Base-by-base conservation (phyloP, 2,113 vertebrate genomes). In the Lagopus muta region DNA sequence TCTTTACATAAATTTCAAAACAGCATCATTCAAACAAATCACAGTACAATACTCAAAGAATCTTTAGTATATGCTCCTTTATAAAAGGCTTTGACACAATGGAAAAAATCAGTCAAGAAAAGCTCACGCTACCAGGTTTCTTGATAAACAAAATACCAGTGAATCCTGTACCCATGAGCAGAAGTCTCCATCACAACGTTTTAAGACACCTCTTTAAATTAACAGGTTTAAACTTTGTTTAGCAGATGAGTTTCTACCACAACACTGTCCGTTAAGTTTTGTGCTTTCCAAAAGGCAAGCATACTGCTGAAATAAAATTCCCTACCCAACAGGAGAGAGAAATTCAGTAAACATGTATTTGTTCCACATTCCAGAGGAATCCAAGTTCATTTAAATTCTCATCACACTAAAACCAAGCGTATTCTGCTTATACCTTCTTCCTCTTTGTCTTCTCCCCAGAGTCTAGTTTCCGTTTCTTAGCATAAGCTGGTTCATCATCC, bases 401-500 rank as follows among this genome's bases (percentile, higher is more conserved):
- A 10, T 76, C 47, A 73, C 32, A 80, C 83, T 42, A 88, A 79
- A 75, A 93, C 69, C 67, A 76, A 72, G 60, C 32, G 82, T 1
- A 6, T 34, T 40, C 27, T 54, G 48, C 58, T 96, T 93, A 96
- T 70, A 93, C 83, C 62, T 98, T 98, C 95, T 99, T 99, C 94
- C 98, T 98, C 97, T 99, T 99, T 58, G 98, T 98, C 96, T 98
- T 97, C 82, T 99, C 98, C 96, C 98, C 98, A 54, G 97, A 98
- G 91, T 99, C 98, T 74, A 98, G 96, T 84, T 98, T 98, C 11
- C 98, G 98, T 89, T 98, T 99, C 97, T 99, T 99, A 42, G 95
- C 69, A 3, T 99, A 98, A 79, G 93, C 55, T 32, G 96, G 86
- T 22, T 96, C 84, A 34, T 96, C 83, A 13, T 98, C 98, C 38